Percentiles rank a stretch among this genome's conserved stretches.
These are phyloP conservation scores for Melanotaenia nigrans DNA, from an alignment of 2,797 vertebrate genomes.

Conservation along the genomic window DNA sequence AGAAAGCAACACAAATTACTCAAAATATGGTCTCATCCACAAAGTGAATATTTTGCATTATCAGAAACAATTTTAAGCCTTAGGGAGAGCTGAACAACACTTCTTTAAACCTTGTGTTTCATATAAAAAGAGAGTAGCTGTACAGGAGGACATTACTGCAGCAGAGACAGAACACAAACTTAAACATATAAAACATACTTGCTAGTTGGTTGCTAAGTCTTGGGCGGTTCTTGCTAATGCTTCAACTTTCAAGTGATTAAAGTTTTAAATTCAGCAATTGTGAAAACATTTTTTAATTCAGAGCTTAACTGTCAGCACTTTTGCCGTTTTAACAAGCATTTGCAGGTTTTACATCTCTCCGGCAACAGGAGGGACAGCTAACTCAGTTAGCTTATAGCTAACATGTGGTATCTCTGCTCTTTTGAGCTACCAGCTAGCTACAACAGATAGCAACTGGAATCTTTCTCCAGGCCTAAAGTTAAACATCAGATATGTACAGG, in stretches of 20 bases:
- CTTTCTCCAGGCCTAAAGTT: background rate
- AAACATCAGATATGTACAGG: background rate
- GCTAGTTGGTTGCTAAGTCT: background rate
- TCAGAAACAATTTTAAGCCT: constrained; percentile 14
- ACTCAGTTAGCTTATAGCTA: background rate
- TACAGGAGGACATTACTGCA: background rate
- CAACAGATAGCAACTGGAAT: background rate
- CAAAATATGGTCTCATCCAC: background rate
- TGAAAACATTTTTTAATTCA: background rate
- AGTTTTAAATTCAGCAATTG: background rate
- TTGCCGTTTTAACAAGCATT: background rate
- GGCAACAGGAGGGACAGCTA: background rate
- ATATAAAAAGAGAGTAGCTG: background rate
- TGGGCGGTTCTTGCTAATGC: background rate
- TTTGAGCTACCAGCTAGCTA: constrained; percentile 1
- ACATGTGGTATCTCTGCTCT: background rate
- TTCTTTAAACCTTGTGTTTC: background rate
- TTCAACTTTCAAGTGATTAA: constrained; percentile 6
- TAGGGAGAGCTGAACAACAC: constrained; percentile 16
- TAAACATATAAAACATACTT: background rate
- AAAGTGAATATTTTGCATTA: constrained; percentile 32
- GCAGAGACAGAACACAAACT: background rate
- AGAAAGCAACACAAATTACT: background rate
- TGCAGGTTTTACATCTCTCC: background rate
- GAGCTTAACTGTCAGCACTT: background rate